phyloP scores from a whole-genome alignment of 1,140 invertebrate genomes.

The Bombyx mandarina region DNA sequence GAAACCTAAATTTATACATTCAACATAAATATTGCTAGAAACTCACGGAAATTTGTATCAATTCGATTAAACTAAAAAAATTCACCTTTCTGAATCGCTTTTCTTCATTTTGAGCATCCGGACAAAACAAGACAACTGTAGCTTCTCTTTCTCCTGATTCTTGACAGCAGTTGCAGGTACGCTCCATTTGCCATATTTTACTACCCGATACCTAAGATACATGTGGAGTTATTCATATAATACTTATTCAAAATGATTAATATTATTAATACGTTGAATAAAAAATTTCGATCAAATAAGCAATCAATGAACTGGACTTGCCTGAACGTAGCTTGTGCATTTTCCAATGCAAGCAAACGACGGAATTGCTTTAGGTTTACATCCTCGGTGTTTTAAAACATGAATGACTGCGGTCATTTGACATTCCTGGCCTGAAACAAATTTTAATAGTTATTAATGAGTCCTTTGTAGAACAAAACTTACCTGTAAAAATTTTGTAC shows the following conservation, averaged over 20 bases:
- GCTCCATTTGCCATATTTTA: conserved; percentile 96
- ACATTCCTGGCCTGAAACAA: conserved; percentile 81
- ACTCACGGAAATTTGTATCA: background rate
- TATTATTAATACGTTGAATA: background rate
- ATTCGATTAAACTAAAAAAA: background rate
- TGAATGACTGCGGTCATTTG: conserved; percentile 93
- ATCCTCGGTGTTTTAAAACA: conserved; percentile 91
- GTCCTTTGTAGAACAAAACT: background rate
- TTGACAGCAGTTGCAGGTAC: conserved; percentile 95
- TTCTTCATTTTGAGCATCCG: conserved; percentile 88
- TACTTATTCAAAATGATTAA: background rate
- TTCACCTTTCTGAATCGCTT: conserved; percentile 87
- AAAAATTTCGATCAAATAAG: background rate
- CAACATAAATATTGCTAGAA: background rate
- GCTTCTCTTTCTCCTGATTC: conserved; percentile 94
- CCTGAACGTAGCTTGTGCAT: conserved; percentile 93
- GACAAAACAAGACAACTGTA: conserved; percentile 88
- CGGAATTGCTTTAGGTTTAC: conserved; percentile 92
- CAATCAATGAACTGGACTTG: conserved; percentile 42
- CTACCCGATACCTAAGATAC: conserved; percentile 87
- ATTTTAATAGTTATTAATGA: conserved; percentile 1
- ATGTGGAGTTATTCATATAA: background rate
- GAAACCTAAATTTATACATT: conserved; percentile 74
- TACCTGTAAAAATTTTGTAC: conserved; percentile 16
- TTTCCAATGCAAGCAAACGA: conserved; percentile 93